Evolutionary conservation across 2,888 invertebrate genomes (phyloP).

Genomic region (Heliconius charithonia): DNA sequence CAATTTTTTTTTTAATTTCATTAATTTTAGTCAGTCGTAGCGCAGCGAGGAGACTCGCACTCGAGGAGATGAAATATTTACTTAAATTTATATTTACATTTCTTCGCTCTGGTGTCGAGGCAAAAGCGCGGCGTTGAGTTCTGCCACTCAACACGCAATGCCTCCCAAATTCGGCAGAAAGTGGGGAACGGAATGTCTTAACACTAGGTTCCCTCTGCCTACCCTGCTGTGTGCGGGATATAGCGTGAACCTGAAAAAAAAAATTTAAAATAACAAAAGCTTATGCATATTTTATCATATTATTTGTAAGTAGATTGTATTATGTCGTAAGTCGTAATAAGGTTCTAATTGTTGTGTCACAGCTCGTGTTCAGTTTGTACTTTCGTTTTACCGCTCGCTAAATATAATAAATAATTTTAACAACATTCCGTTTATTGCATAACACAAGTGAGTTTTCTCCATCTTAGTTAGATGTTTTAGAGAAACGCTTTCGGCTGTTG

Average conservation of each 20-base stretch:
- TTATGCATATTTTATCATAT: background rate
- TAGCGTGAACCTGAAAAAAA: too few relatives aligned
- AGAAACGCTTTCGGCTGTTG: background rate
- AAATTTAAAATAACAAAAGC: background rate
- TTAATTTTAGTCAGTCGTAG: too few relatives aligned
- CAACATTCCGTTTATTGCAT: slow-evolving; percentile 41
- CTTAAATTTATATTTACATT: too few relatives aligned
- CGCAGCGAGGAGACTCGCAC: too few relatives aligned
- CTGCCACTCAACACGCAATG: too few relatives aligned
- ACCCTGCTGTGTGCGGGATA: background rate
- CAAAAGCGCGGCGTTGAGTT: too few relatives aligned
- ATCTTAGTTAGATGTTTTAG: background rate
- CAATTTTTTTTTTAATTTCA: too few relatives aligned
- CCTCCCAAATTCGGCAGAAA: too few relatives aligned
- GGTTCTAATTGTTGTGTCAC: slow-evolving; percentile 62
- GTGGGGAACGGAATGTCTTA: too few relatives aligned
- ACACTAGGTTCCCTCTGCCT: too few relatives aligned
- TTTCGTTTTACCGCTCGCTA: slow-evolving; percentile 58
- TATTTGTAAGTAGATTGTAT: slow-evolving; percentile 1
- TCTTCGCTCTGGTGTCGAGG: too few relatives aligned
- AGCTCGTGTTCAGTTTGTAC: slow-evolving; percentile 54
- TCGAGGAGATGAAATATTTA: too few relatives aligned
- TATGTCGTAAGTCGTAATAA: slow-evolving; percentile 36
- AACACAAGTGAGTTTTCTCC: background rate
- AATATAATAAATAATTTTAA: slow-evolving; percentile 42